phyloP scores from a whole-genome alignment of 2,888 invertebrate species.

The Serripes groenlandicus region DNA sequence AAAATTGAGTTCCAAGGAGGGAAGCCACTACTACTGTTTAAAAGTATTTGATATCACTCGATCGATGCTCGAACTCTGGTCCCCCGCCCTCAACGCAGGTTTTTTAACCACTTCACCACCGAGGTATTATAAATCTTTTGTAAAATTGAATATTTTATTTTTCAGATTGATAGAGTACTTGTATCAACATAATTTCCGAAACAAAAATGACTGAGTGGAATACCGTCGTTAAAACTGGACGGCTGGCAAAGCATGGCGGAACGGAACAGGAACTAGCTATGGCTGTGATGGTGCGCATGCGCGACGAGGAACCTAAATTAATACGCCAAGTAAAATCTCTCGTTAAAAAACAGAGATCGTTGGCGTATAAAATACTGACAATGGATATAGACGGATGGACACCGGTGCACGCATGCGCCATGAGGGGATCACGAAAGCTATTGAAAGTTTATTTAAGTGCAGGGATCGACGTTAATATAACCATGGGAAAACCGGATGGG shows the following conservation, averaged over 20 bases:
- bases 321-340: conserved; percentile 70
- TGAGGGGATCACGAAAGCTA: conserved; percentile 73
- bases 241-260: conserved; percentile 26
- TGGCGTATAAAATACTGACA: conserved; percentile 68
- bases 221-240: conserved; percentile 10
- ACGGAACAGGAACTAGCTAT: conserved; percentile 56
- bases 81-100: no score
- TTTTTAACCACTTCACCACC: no score
- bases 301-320: conserved; percentile 67
- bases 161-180: no score
- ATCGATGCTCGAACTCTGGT: no score
- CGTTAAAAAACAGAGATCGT: conserved; percentile 63
- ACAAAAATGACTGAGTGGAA: conserved; percentile 22
- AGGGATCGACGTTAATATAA: conserved; percentile 73
- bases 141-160: no score
- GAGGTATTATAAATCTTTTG: no score
- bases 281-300: conserved; percentile 67
- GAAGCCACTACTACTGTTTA: no score
- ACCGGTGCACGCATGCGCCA: conserved; percentile 77
- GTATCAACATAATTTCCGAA: no score
- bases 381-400: conserved; percentile 78
- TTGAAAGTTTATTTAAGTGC: conserved; percentile 74
- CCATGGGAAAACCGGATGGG: conserved; percentile 78
- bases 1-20: no score
- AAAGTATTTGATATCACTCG: no score